Conservation (phyloP, 1,140 invertebrate genomes). For the Andricus grossulariae region DNA sequence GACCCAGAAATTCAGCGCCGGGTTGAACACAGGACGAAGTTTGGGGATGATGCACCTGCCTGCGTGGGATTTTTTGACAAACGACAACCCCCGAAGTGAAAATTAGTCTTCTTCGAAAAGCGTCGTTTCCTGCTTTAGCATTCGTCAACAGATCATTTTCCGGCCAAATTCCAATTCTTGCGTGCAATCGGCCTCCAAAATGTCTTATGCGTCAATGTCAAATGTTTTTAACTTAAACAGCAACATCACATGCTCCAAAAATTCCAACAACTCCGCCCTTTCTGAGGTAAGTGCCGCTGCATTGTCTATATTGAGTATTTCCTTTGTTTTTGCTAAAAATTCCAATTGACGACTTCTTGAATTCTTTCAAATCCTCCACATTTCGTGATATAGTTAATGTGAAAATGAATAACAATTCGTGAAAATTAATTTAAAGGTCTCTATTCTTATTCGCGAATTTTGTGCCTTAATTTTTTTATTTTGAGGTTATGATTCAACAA, state of each 20-base stretch:
- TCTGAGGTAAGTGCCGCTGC: conserved; percentile 7
- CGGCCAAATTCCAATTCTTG: neutral
- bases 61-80: too few relatives aligned
- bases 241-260: conserved; percentile 24
- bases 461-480: too few relatives aligned
- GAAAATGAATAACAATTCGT: too few relatives aligned
- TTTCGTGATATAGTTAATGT: too few relatives aligned
- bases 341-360: conserved; percentile 1
- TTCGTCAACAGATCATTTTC: conserved; percentile 9
- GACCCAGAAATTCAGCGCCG: conserved; percentile 14
- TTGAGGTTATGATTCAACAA: too few relatives aligned
- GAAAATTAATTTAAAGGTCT: too few relatives aligned
- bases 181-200: neutral
- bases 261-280: conserved; percentile 19
- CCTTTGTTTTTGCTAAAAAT: neutral
- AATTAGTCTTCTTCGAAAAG: neutral
- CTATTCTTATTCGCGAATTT: too few relatives aligned
- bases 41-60: conserved; percentile 53
- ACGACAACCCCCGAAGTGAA: neutral
- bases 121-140: neutral
- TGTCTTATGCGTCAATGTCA: conserved; percentile 15
- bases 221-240: conserved; percentile 11
- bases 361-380: neutral
- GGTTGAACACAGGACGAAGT: conserved; percentile 35
- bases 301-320: neutral